Conservation (phyloP, 2,113 vertebrate genomes). For the Reinhardtius hippoglossoides region DNA sequence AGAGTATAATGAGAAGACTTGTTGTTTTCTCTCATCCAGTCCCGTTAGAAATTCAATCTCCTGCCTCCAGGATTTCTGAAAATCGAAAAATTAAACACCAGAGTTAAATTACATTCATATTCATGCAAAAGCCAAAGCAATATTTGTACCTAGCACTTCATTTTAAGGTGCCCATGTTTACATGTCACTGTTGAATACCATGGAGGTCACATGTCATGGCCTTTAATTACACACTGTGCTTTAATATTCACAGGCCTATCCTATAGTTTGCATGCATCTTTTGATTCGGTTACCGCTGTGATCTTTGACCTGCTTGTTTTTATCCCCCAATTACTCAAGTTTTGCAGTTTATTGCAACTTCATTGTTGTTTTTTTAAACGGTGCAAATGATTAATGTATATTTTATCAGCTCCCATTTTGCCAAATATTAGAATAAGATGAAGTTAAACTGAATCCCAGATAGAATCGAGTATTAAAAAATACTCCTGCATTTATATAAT, state of each 20-base stretch:
- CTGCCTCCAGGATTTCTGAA: constrained; percentile 10
- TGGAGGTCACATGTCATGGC: constrained; percentile 78
- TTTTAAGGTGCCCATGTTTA: constrained; percentile 67
- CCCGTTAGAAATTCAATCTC: constrained; percentile 3
- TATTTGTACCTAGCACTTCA: constrained; percentile 47
- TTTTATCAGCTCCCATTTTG: constrained; percentile 68
- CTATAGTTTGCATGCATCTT: constrained; percentile 75
- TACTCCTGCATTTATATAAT: constrained; percentile 83
- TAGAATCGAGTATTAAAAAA: constrained; percentile 60
- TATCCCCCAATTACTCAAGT: constrained; percentile 42
- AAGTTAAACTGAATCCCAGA: constrained; percentile 70
- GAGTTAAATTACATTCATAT: constrained; percentile 4
- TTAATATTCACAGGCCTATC: constrained; percentile 74
- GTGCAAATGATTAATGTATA: constrained; percentile 69
- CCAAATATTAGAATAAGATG: constrained; percentile 77
- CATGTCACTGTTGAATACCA: constrained; percentile 75
- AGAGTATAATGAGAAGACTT: neutral
- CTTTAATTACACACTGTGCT: constrained; percentile 73
- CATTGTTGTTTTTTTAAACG: constrained; percentile 61
- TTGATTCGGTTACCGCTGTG: constrained; percentile 57
- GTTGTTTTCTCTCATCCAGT: constrained; percentile 16
- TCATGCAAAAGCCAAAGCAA: constrained; percentile 67
- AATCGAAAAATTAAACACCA: neutral
- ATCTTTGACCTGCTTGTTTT: constrained; percentile 66
- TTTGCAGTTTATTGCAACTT: constrained; percentile 49